phyloP scores from a whole-genome alignment of 2,888 invertebrate genomes.

The Cheilosia vulpina region DNA sequence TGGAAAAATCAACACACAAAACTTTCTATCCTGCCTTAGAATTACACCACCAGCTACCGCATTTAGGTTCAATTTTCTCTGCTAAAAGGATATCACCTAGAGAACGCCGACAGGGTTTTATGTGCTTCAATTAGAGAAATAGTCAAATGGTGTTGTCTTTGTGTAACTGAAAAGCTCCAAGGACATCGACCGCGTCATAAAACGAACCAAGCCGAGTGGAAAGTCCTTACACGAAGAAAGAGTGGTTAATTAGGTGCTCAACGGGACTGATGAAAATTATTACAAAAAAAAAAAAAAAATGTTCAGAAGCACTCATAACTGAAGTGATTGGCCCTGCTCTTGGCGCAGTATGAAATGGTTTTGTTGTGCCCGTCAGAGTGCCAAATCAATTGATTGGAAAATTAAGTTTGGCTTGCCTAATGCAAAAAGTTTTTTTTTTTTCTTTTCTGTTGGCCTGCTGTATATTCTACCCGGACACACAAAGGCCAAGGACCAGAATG shows the following conservation, averaged over 20 bases:
- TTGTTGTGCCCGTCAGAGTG: conserved; percentile 6
- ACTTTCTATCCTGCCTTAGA: conserved; percentile 23
- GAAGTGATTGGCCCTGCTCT: neutral
- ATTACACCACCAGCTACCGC: neutral
- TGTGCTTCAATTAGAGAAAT: conserved; percentile 54
- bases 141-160: conserved; percentile 33
- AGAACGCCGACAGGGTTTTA: neutral
- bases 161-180: conserved; percentile 1
- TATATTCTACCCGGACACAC: neutral
- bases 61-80: conserved; percentile 34
- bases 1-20: conserved; percentile 42
- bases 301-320: too few species aligned
- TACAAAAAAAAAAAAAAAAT: too few species aligned
- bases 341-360: neutral
- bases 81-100: conserved; percentile 38
- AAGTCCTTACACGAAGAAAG: conserved; percentile 19
- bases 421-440: conserved; percentile 12
- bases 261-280: conserved; percentile 14
- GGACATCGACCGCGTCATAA: conserved; percentile 33
- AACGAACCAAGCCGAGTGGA: conserved; percentile 12
- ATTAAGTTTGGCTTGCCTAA: conserved; percentile 20
- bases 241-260: conserved; percentile 57
- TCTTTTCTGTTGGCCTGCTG: neutral
- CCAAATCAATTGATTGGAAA: conserved; percentile 45
- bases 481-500: conserved; percentile 9